Percentiles rank a stretch among this genome's conserved stretches.
These are phyloP conservation scores for Himalopsyche japonica DNA, from an alignment of 2,888 invertebrate genomes.

Conservation along the genomic window DNA sequence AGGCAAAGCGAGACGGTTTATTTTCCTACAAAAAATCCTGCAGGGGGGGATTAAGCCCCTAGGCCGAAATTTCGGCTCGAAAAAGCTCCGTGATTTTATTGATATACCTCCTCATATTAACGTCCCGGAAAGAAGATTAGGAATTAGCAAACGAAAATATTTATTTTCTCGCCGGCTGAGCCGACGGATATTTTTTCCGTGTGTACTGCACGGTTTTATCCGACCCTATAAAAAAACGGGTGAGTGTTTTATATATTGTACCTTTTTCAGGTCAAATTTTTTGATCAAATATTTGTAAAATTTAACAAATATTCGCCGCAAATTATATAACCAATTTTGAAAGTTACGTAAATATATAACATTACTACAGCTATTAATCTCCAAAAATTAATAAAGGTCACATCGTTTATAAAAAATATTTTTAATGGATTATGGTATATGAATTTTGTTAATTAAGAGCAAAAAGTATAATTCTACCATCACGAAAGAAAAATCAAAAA, in stretches of 20 bases:
- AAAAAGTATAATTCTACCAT: too few species aligned
- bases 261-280: neutral
- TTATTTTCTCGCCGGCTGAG: neutral
- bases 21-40: neutral
- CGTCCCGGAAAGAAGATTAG: neutral
- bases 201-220: neutral
- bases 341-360: too few species aligned
- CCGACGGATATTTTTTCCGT: neutral
- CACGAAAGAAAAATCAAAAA: too few species aligned
- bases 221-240: neutral
- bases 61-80: slow-evolving; percentile 5
- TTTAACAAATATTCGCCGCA: neutral
- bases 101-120: neutral
- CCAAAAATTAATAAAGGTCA: too few species aligned
- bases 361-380: too few species aligned
- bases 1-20: neutral
- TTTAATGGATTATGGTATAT: too few species aligned
- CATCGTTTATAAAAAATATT: too few species aligned
- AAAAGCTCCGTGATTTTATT: slow-evolving; percentile 9
- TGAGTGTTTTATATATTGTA: neutral
- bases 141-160: slow-evolving; percentile 1
- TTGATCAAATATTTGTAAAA: neutral
- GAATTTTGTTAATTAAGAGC: too few species aligned
- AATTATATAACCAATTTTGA: neutral
- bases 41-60: slow-evolving; percentile 10